Evolutionary conservation across 2,113 vertebrate species (phyloP), one percentile per base, ranked within the genome.

Genomic region (Nerophis lumbriciformis): DNA sequence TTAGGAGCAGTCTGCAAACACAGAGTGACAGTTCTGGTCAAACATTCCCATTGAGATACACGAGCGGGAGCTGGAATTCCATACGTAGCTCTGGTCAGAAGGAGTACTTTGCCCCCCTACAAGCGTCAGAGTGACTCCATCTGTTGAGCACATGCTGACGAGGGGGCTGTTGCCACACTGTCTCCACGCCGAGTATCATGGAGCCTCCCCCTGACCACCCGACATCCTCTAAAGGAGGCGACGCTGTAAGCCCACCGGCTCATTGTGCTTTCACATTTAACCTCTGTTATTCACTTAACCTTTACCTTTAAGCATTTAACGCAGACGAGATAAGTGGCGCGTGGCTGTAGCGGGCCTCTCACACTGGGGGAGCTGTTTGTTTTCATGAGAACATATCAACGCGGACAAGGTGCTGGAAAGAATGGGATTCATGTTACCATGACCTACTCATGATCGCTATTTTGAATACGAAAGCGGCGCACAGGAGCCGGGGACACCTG

Each of bases 231-330:
- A 82, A 83, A 79, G 79, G 74, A 81, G 73, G 76, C 69, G 68
- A 74, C 76, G 39, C 51, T 0, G 7, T 77, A 83, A 85, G 71
- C 83, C 71, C 11, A 37, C 47, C 72, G 81, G 79, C 80, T 82
- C 73, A 83, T 84, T 84, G 80, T 82, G 80, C 68, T 44, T 63
- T 82, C 74, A 81, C 78, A 74, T 87, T 83, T 84, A 76, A 83
- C 83, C 86, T 82, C 73, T 72, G 73, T 80, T 85, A 78, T 72
- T 77, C 79, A 83, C 83, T 85, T 84, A 85, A 85, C 82, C 80
- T 83, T 84, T 85, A 79, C 74, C 76, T 83, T 82, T 78, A 82
- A 85, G 71, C 68, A 71, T 79, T 83, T 82, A 78, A 61, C 5
- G 47, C 35, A 48, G 68, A 63, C 48, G 68, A 61, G 72, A 50